Conservation (phyloP, 2,888 invertebrate genomes). For the Sarcophaga subvicina region DNA sequence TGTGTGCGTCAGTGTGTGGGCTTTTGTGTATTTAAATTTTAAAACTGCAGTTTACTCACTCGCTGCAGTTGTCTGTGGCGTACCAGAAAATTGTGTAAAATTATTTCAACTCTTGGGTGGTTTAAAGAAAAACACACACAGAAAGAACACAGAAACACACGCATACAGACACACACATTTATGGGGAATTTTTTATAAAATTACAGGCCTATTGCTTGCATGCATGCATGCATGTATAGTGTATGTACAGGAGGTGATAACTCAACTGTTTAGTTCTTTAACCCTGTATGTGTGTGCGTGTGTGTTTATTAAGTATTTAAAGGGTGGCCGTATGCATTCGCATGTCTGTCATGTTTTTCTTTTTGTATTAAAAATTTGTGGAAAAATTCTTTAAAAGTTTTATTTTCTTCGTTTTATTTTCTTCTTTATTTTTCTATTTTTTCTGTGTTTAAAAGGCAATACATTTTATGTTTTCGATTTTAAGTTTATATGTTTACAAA, state of each 20-base stretch:
- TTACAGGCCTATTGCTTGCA: not conserved
- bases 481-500: not conserved
- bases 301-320: not conserved
- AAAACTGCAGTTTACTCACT: constrained; percentile 30
- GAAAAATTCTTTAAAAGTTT: not conserved
- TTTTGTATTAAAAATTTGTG: not conserved
- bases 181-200: not conserved
- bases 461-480: not conserved
- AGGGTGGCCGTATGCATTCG: not conserved
- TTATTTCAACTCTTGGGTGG: constrained; percentile 67
- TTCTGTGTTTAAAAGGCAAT: not conserved
- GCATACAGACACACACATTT: not conserved
- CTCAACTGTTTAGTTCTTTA: constrained; percentile 1
- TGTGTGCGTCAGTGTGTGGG: not conserved
- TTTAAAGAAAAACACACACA: constrained; percentile 22
- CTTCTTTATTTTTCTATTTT: not conserved
- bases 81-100: constrained; percentile 70
- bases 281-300: not conserved
- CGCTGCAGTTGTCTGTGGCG: constrained; percentile 62
- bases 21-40: constrained; percentile 17
- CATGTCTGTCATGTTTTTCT: constrained; percentile 39
- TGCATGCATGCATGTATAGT: too few species aligned
- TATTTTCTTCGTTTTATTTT: not conserved
- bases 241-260: too few species aligned
- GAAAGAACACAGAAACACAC: constrained; percentile 5